Percentiles rank a stretch among this genome's conserved stretches.
phyloP scores from a whole-genome alignment of 2,113 vertebrate genomes.

The Dromaius novaehollandiae region DNA sequence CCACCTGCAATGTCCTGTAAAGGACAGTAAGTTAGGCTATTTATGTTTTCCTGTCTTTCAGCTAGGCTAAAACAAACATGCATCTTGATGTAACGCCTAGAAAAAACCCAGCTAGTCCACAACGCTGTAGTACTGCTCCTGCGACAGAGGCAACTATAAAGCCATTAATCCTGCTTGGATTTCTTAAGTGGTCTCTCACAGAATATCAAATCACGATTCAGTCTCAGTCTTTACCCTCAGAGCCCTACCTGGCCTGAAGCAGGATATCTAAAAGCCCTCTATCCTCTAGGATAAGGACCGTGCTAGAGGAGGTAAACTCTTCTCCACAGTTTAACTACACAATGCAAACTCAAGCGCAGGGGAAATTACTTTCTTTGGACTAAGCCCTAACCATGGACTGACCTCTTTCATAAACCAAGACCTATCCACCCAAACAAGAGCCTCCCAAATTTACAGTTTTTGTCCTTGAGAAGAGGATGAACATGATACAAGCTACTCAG shows the following conservation, averaged over 20 bases:
- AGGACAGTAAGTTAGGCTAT: not conserved
- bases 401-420: not conserved
- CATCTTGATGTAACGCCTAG: not conserved
- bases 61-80: not conserved
- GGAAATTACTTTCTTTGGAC: not conserved
- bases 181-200: not conserved
- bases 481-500: not conserved
- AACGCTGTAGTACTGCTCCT: not conserved
- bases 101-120: not conserved
- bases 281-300: not conserved
- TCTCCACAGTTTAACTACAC: not conserved
- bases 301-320: not conserved
- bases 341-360: not conserved
- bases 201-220: not conserved
- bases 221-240: not conserved
- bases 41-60: no score
- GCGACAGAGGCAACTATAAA: not conserved
- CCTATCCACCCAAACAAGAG: not conserved
- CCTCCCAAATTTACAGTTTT: not conserved
- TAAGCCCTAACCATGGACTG: not conserved
- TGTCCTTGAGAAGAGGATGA: not conserved
- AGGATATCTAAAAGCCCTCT: not conserved
- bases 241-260: not conserved
- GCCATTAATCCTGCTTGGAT: not conserved
- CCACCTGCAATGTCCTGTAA: rapidly evolving